A percentile compares a stretch with the other conserved stretches of the same genome.
Evolutionary conservation across 2,113 vertebrate species (phyloP).

Genomic region (Microtus montanus): DNA sequence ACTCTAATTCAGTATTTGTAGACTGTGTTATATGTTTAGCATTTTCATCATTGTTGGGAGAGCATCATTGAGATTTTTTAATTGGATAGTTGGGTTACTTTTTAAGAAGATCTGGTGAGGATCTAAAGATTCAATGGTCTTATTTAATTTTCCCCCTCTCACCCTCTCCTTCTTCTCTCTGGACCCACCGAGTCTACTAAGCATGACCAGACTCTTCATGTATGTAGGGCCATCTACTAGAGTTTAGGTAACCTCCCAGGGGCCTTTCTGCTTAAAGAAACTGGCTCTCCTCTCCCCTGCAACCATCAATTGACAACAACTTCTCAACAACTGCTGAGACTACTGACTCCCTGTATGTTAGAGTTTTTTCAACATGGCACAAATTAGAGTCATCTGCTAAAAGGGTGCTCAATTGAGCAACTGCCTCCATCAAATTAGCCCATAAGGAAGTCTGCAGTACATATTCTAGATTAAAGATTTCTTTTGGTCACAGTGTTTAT

Average conservation of each 20-base stretch:
- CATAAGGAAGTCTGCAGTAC: not conserved
- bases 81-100: not conserved
- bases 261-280: too few relatives aligned
- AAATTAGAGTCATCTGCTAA: not conserved
- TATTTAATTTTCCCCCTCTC: not conserved
- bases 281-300: not conserved
- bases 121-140: not conserved
- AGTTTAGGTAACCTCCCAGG: too few relatives aligned
- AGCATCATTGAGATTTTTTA: not conserved
- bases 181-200: too few relatives aligned
- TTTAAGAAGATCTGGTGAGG: not conserved
- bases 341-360: not conserved
- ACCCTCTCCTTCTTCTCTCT: too few relatives aligned
- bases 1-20: not conserved
- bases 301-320: not conserved
- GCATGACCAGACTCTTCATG: too few relatives aligned
- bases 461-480: not conserved
- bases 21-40: not conserved
- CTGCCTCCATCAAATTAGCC: not conserved
- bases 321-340: not conserved
- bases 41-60: not conserved
- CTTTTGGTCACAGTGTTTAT: not conserved
- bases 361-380: not conserved
- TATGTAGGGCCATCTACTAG: too few relatives aligned
- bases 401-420: not conserved